These are phyloP conservation scores for Drosophila aldrichi DNA, from an alignment of 2,888 invertebrate genomes.

Conservation along the genomic window DNA sequence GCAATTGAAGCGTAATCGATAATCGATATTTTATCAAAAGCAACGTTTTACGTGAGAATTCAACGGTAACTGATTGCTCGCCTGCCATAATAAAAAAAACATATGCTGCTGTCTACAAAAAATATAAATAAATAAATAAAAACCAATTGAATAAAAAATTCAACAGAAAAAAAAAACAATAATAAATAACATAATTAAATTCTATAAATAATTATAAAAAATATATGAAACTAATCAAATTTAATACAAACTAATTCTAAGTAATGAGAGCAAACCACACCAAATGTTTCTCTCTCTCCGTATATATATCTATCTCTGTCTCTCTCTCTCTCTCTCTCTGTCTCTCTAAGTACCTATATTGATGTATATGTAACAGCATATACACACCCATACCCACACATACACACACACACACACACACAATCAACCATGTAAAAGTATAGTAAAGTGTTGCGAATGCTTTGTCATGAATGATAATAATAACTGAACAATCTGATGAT, in stretches of 20 bases:
- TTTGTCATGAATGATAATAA: constrained; percentile 42
- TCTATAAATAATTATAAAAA: not conserved
- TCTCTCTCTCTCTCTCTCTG: constrained; percentile 25
- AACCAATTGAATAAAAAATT: constrained; percentile 15
- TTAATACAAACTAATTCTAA: constrained; percentile 62
- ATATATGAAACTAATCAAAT: constrained; percentile 58
- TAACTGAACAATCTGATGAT: constrained; percentile 35
- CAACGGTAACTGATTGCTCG: constrained; percentile 63
- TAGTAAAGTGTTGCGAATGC: constrained; percentile 75
- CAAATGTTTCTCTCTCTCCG: constrained; percentile 23
- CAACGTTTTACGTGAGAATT: constrained; percentile 49
- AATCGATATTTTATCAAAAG: constrained; percentile 75
- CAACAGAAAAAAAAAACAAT: constrained; percentile 7
- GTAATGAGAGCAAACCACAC: constrained; percentile 44
- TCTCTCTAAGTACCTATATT: constrained; percentile 24
- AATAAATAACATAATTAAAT: not conserved
- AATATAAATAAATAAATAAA: not conserved
- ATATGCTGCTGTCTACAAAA: constrained; percentile 67
- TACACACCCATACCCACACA: constrained; percentile 13
- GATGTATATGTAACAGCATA: constrained; percentile 26
- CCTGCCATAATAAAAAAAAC: constrained; percentile 49
- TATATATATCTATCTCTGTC: constrained; percentile 20
- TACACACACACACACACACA: constrained; percentile 26
- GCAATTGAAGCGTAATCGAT: constrained; percentile 50
- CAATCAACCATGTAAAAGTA: constrained; percentile 65